Evolutionary conservation across 2,888 invertebrate species (phyloP), one percentile per base, ranked within the genome.

Genomic region (Heliconius hortense): DNA sequence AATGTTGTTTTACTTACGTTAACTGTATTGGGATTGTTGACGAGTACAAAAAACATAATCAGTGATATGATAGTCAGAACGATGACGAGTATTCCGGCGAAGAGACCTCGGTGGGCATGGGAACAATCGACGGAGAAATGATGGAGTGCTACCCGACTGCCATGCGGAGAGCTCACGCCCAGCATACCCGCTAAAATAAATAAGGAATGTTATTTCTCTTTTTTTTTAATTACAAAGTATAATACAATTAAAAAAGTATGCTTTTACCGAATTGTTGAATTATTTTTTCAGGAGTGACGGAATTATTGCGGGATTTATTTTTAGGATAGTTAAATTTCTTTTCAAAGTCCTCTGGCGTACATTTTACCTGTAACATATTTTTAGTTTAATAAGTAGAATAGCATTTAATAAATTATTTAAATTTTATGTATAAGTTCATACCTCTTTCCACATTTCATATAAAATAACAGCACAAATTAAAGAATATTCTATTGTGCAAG

Each of bases 371-470:
- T 70, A 85, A 89, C 73, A 48, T 72, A 56, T n/a, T 31, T 67
- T 56, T 43, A 0, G n/a, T 72, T 28, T 13, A 18, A 24, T 28
- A 67, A 72, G 35, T 24, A 35, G 64, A 11, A 26, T 15, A 21
- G 11, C 10, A 21, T 28, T 18, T 48, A 18, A 48, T 18, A 21
- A 74, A 62, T 64, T 31, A 35, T 48, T 71, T 0, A 53, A 18
- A 56, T 28, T 56, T 13, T 15, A 26, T 7, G n/a, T 21, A 21
- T 56, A 56, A n/a, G 0, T 59, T 59, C 35, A 64, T 85, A 97
- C 96, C 88, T 97, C 97, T 90, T 97, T 97, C 97, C 98, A 98
- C 96, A 98, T 97, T 88, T 98, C 97, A 86, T 96, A 98, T 75
- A 97, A 91, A 80, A 98, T 96, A 48, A 98, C 98, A 35, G 98